A percentile compares a stretch with the other conserved stretches of the same genome.
These are phyloP conservation scores for Strigamia maritima DNA, from an alignment of 2,888 invertebrate species.

Conservation along the genomic window DNA sequence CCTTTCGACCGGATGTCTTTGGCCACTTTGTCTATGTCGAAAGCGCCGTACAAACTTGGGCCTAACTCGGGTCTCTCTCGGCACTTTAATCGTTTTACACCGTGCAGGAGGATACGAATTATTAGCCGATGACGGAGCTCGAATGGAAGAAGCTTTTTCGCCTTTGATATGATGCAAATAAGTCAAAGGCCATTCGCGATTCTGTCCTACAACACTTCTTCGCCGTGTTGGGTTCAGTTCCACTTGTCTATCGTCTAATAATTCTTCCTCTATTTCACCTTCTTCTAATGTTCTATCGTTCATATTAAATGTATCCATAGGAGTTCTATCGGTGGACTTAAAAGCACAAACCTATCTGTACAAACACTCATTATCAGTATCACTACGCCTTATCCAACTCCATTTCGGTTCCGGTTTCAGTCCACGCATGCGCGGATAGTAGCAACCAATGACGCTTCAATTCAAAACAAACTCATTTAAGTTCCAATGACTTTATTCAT, in stretches of 20 bases:
- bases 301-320: background rate
- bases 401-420: background rate
- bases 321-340: background rate
- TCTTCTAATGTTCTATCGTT: background rate
- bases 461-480: too few relatives aligned
- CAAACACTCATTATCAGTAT: background rate
- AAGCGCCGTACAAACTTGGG: background rate
- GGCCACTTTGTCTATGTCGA: background rate
- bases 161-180: background rate
- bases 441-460: background rate
- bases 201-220: background rate
- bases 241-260: background rate
- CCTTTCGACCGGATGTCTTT: background rate
- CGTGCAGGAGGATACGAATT: background rate
- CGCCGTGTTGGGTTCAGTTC: background rate
- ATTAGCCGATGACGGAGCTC: background rate
- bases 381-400: background rate
- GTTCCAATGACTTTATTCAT: too few relatives aligned
- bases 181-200: conserved; percentile 11
- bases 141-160: background rate
- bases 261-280: background rate
- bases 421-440: background rate
- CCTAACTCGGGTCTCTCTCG: background rate
- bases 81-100: background rate
- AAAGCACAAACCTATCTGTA: background rate